These are phyloP conservation scores for Trichomalopsis sarcophagae DNA, from an alignment of 1,140 invertebrate species.

Conservation along the genomic window DNA sequence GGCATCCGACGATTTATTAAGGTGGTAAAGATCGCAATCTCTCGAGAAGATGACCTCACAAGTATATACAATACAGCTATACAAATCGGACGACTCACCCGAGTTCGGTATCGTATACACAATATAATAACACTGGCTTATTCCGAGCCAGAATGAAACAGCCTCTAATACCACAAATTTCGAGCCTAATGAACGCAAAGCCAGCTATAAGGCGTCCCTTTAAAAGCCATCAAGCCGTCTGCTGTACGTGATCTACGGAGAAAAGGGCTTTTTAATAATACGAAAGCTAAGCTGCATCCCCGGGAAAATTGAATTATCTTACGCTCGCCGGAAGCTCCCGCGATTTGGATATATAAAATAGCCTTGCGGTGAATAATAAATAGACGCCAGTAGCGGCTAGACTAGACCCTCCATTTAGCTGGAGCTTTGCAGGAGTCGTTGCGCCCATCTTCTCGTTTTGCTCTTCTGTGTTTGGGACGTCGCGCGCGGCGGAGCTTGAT, in stretches of 20 bases:
- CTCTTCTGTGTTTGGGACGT: not conserved
- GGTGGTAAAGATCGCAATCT: no score
- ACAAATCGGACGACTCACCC: not conserved
- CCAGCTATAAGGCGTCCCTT: not conserved
- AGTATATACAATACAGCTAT: not conserved
- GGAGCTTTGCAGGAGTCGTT: not conserved
- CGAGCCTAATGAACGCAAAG: not conserved
- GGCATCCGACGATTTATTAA: no score
- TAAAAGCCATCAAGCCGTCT: not conserved
- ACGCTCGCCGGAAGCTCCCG: not conserved
- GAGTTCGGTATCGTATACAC: no score
- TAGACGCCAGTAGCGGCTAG: not conserved
- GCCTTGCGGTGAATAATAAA: constrained; percentile 7
- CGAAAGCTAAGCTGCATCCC: no score
- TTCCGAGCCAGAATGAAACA: not conserved
- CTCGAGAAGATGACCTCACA: not conserved
- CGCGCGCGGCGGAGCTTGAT: not conserved
- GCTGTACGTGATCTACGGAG: no score
- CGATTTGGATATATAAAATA: constrained; percentile 16
- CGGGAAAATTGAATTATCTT: constrained; percentile 27
- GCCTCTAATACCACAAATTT: not conserved
- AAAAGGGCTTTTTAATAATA: no score
- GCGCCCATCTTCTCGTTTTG: not conserved
- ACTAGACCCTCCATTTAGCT: constrained; percentile 40
- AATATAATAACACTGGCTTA: not conserved